phyloP scores from a whole-genome alignment of 2,888 invertebrate genomes.

The Sphaeridia pumilis region DNA sequence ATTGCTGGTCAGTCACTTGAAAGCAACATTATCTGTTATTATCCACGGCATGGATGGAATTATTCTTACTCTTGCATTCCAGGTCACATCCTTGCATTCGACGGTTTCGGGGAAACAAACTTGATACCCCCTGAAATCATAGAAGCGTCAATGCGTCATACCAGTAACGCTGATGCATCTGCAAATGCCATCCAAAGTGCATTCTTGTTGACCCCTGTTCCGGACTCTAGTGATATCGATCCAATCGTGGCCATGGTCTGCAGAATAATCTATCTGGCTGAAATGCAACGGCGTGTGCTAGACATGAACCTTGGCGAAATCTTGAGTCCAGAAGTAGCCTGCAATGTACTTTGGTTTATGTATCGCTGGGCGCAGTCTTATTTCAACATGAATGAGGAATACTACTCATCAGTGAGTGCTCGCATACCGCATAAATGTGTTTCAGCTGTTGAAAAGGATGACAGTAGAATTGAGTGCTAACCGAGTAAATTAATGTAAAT shows the following conservation, averaged over 20 bases:
- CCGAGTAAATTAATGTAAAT: neutral
- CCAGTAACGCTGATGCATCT: constrained; percentile 21
- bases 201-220: constrained; percentile 24
- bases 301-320: constrained; percentile 54
- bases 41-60: neutral
- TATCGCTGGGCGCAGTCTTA: constrained; percentile 64
- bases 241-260: constrained; percentile 48
- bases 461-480: no score
- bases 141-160: constrained; percentile 7
- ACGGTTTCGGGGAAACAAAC: constrained; percentile 54
- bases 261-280: constrained; percentile 59
- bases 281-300: constrained; percentile 60
- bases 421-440: neutral
- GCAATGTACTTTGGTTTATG: constrained; percentile 65
- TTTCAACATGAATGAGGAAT: constrained; percentile 51
- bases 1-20: constrained; percentile 45
- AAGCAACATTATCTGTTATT: neutral
- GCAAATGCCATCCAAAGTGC: constrained; percentile 28
- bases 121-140: constrained; percentile 54
- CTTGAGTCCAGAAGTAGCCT: constrained; percentile 50
- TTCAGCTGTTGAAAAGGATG: no score
- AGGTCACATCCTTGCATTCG: constrained; percentile 56
- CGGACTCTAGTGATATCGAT: constrained; percentile 23
- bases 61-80: no score
- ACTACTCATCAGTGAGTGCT: constrained; percentile 45